These are phyloP conservation scores for Ridgeia piscesae DNA, from an alignment of 1,140 invertebrate genomes.

Conservation along the genomic window DNA sequence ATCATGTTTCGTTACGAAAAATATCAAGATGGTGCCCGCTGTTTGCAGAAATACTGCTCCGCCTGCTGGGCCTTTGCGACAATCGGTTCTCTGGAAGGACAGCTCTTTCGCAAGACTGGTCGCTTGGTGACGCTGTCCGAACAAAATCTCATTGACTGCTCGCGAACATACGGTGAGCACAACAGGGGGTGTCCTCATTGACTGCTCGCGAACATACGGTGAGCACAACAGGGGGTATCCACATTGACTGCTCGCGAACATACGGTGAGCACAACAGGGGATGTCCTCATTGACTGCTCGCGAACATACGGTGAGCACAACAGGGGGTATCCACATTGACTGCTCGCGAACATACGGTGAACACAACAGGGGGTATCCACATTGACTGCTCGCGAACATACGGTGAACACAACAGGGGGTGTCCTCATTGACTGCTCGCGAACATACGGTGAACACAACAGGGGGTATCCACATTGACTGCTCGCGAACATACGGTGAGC, in stretches of 20 bases:
- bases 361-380: too few species aligned
- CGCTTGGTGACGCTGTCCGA: slow-evolving; percentile 46
- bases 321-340: too few species aligned
- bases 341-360: too few species aligned
- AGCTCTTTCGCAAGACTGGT: slow-evolving; percentile 38
- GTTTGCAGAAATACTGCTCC: slow-evolving; percentile 64
- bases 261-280: slow-evolving; percentile 67
- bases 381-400: too few species aligned
- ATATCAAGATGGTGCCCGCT: not conserved
- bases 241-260: slow-evolving; percentile 61
- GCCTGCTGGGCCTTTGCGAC: slow-evolving; percentile 52
- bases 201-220: slow-evolving; percentile 60
- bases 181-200: slow-evolving; percentile 61
- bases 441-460: too few species aligned
- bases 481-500: too few species aligned
- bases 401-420: too few species aligned
- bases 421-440: too few species aligned
- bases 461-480: too few species aligned
- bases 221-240: slow-evolving; percentile 71
- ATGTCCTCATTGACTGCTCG: slow-evolving; percentile 64
- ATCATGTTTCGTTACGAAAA: not conserved
- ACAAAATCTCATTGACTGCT: slow-evolving; percentile 59
- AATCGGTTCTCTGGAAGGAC: slow-evolving; percentile 48
- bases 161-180: slow-evolving; percentile 64
- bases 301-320: slow-evolving; percentile 61